phyloP scores from a whole-genome alignment of 2,888 invertebrate genomes.

The Seira ritae region DNA sequence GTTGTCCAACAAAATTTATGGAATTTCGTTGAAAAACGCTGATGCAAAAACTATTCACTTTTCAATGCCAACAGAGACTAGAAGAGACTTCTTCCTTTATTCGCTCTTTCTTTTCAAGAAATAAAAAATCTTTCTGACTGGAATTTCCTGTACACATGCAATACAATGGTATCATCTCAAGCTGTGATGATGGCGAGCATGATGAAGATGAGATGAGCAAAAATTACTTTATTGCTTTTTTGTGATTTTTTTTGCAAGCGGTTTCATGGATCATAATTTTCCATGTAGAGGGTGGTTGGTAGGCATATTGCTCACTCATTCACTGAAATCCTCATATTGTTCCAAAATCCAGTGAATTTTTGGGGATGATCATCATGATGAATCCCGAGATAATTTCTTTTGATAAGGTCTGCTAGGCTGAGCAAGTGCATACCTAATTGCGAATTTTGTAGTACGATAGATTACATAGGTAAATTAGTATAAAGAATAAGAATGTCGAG shows the following conservation, averaged over 20 bases:
- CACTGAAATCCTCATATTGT: background rate
- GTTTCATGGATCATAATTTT: constrained; percentile 46
- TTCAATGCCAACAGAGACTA: background rate
- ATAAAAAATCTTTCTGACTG: constrained; percentile 25
- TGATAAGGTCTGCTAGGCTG: no score
- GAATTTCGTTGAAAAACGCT: constrained; percentile 10
- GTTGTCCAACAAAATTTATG: constrained; percentile 11
- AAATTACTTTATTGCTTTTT: constrained; percentile 50
- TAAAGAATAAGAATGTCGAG: no score
- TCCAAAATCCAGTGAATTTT: background rate
- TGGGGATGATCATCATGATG: no score
- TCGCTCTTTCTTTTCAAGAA: background rate
- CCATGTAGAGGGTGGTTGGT: constrained; percentile 7
- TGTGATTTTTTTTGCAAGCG: constrained; percentile 1
- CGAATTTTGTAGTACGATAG: no score
- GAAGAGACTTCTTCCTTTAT: background rate
- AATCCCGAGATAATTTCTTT: no score
- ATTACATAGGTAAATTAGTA: no score
- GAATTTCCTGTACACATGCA: constrained; percentile 58
- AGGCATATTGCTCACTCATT: background rate
- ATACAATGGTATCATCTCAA: background rate
- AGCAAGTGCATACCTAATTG: no score
- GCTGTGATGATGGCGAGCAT: constrained; percentile 23
- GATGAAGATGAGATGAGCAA: constrained; percentile 41
- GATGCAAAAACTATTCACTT: background rate